A percentile compares a stretch with the other conserved stretches of the same genome.
Evolutionary conservation across 2,113 vertebrate genomes (phyloP).

Genomic region (Turnix velox): DNA sequence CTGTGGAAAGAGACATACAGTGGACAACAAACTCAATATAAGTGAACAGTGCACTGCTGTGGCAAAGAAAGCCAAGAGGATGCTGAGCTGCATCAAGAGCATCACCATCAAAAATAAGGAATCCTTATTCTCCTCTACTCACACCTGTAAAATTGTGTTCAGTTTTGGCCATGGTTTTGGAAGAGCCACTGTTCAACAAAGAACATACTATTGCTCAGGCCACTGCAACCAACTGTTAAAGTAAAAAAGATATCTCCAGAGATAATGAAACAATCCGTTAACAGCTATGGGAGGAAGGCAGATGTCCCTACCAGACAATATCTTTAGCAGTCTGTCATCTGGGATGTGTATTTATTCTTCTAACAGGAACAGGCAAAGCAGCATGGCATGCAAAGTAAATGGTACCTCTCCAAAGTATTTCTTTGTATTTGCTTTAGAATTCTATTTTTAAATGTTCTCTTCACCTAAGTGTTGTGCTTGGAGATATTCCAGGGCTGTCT

Average conservation of each 20-base stretch:
- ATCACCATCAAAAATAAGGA: not conserved
- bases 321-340: not conserved
- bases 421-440: not conserved
- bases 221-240: not conserved
- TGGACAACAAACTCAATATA: not conserved
- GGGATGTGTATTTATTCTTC: not conserved
- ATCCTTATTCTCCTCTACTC: not conserved
- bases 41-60: not conserved
- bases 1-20: not conserved
- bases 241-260: not conserved
- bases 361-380: not conserved
- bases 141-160: not conserved
- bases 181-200: not conserved
- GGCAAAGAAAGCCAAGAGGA: not conserved
- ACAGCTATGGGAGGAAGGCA: not conserved
- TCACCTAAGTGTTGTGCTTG: conserved; percentile 17
- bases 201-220: not conserved
- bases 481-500: not conserved
- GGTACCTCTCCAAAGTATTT: not conserved
- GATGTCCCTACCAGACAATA: not conserved
- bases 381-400: not conserved
- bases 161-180: not conserved
- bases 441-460: not conserved
- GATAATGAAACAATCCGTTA: not conserved
- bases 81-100: not conserved